A percentile compares a stretch with the other conserved stretches of the same genome.
Conservation (phyloP, 2,113 vertebrate genomes). For the Sceloporus undulatus region DNA sequence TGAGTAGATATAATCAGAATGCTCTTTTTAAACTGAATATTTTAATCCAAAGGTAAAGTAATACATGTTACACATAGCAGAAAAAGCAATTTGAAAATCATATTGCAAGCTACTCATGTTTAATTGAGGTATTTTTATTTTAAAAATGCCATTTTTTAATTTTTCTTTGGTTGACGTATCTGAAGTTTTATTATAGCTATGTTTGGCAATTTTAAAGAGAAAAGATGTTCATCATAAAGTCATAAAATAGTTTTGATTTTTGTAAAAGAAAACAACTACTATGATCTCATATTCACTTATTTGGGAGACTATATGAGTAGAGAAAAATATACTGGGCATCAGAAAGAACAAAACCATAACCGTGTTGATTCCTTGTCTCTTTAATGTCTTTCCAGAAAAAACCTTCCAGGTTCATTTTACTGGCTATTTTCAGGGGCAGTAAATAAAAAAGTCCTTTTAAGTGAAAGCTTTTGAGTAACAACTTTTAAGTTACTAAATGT, state of each 20-base stretch:
- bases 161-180: conserved; percentile 3
- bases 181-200: not conserved
- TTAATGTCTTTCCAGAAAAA: not conserved
- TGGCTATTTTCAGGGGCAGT: not conserved
- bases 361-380: not conserved
- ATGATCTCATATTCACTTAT: not conserved
- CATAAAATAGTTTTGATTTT: not conserved
- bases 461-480: not conserved
- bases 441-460: not conserved
- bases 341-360: not conserved
- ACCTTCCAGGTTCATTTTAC: not conserved
- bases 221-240: conserved; percentile 1
- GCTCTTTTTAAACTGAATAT: not conserved
- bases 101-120: not conserved
- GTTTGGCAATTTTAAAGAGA: conserved; percentile 36
- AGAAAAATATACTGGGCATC: not conserved
- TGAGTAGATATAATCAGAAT: conserved; percentile 33
- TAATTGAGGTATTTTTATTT: not conserved
- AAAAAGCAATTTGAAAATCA: not conserved
- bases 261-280: not conserved
- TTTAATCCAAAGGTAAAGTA: conserved; percentile 5
- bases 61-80: not conserved
- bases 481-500: not conserved
- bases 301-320: not conserved
- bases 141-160: not conserved